These are phyloP conservation scores for Acrossocheilus wenchowensis DNA, from an alignment of 2,797 vertebrate genomes.

Conservation along the genomic window DNA sequence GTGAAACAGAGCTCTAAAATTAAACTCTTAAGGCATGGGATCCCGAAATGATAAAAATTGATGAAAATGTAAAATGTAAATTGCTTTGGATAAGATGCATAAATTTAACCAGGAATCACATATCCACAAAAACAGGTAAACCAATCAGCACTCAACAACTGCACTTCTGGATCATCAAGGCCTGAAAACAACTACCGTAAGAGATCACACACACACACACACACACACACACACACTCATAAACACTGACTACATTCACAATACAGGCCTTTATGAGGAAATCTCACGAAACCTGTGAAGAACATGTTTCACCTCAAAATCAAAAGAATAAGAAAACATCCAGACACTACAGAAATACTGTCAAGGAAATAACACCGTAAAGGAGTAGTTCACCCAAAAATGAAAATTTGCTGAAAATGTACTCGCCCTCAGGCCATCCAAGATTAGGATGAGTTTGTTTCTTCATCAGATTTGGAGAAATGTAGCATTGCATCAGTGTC, in stretches of 20 bases:
- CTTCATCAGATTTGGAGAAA: not conserved
- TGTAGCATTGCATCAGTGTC: not conserved
- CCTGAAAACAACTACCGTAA: not conserved
- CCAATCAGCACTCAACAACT: not conserved
- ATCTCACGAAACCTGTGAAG: not conserved
- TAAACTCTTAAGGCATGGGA: not conserved
- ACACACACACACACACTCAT: conserved; percentile 10
- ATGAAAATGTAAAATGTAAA: not conserved
- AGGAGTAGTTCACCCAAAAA: not conserved
- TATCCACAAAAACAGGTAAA: not conserved
- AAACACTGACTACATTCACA: conserved; percentile 36
- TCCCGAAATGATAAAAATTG: not conserved
- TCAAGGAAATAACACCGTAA: not conserved
- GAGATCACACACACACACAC: conserved; percentile 20
- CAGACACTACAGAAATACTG: not conserved
- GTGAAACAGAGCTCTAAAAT: not conserved
- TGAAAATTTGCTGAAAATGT: not conserved
- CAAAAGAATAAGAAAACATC: not conserved
- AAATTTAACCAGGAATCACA: not conserved
- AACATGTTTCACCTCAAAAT: not conserved
- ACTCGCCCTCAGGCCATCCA: not conserved
- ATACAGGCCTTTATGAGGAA: not conserved
- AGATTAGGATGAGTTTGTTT: not conserved
- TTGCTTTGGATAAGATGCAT: not conserved
- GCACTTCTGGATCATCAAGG: not conserved